These are phyloP conservation scores for Bradypodion ventrale DNA, from an alignment of 2,797 vertebrate genomes.

Conservation along the genomic window DNA sequence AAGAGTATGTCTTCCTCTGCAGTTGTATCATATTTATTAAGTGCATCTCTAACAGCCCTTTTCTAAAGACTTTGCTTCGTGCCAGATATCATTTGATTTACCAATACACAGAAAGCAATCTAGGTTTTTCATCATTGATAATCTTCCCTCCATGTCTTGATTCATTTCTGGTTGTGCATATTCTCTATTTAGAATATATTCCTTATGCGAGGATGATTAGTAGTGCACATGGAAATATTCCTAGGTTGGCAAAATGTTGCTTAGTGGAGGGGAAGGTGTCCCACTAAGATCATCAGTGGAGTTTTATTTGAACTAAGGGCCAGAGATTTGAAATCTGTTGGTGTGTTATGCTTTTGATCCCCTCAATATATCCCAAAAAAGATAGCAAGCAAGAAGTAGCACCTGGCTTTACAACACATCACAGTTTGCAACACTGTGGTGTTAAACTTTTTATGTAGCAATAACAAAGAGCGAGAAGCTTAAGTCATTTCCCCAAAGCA, in stretches of 20 bases:
- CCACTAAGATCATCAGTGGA: no score
- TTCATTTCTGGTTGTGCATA: background rate
- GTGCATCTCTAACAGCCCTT: background rate
- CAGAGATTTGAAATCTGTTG: slow-evolving; percentile 11
- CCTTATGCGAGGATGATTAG: no score
- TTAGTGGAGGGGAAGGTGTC: no score
- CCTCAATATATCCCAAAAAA: background rate
- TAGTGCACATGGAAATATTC: no score
- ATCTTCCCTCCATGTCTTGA: background rate
- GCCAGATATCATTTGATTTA: background rate
- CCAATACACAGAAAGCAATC: background rate
- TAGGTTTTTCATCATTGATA: no score
- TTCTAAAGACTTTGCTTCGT: background rate
- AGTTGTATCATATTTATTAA: slow-evolving; percentile 3
- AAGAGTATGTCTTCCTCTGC: background rate
- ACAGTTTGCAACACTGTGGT: background rate
- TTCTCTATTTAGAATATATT: background rate
- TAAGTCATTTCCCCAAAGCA: no score
- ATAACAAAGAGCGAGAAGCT: no score
- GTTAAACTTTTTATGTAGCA: slow-evolving; percentile 34
- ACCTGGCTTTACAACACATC: slow-evolving; percentile 29
- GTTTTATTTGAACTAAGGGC: no score
- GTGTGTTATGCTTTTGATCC: slow-evolving; percentile 33
- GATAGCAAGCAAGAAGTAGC: slow-evolving; percentile 25
- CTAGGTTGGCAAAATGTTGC: no score